Conservation (phyloP, 2,797 vertebrate species). For the Gouania willdenowi region DNA sequence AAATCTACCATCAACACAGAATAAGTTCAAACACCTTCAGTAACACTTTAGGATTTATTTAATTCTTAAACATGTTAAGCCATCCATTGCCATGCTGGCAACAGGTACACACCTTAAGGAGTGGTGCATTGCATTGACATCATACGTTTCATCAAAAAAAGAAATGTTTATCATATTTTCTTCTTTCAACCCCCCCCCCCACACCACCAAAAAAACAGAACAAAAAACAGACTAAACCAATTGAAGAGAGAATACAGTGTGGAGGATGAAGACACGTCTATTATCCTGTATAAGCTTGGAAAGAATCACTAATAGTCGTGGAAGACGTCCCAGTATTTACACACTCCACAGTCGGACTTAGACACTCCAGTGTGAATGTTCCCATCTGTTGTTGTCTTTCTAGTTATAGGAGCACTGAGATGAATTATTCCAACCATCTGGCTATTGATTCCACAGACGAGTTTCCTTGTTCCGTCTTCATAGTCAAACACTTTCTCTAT, state of each 20-base stretch:
- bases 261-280: slow-evolving; percentile 42
- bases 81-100: slow-evolving; percentile 69
- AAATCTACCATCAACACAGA: neutral
- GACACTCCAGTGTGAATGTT: too few relatives aligned
- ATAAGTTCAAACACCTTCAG: slow-evolving; percentile 21
- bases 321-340: slow-evolving; percentile 49
- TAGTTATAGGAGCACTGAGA: too few relatives aligned
- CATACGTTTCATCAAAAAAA: slow-evolving; percentile 67
- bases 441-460: slow-evolving; percentile 9
- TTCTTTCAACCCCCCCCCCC: too few relatives aligned
- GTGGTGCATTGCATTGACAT: slow-evolving; percentile 72
- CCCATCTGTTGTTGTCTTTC: too few relatives aligned
- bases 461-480: slow-evolving; percentile 22
- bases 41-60: slow-evolving; percentile 71
- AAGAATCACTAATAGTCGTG: slow-evolving; percentile 45
- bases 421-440: slow-evolving; percentile 1
- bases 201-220: slow-evolving; percentile 56
- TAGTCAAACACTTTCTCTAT: slow-evolving; percentile 37
- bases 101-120: slow-evolving; percentile 67
- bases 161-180: slow-evolving; percentile 47
- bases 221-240: slow-evolving; percentile 16
- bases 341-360: slow-evolving; percentile 5
- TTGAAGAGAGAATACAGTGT: slow-evolving; percentile 45
- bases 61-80: slow-evolving; percentile 75
- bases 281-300: slow-evolving; percentile 37